Percentiles rank a stretch among this genome's conserved stretches.
Evolutionary conservation across 2,113 vertebrate species (phyloP).

Genomic region (Psittacara wagleri): DNA sequence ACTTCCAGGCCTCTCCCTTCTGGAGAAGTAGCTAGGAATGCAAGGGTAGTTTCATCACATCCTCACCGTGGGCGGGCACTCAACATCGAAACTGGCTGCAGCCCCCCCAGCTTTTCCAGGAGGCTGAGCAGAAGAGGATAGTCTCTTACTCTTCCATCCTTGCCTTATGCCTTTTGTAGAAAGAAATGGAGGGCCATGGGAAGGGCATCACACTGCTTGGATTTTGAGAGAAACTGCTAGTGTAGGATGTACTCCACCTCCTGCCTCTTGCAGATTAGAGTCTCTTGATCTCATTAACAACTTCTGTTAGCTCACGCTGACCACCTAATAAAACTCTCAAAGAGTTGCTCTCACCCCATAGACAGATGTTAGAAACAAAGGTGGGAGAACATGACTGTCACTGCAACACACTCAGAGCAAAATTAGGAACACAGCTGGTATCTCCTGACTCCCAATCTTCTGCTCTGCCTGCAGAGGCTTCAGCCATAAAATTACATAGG

Average conservation of each 20-base stretch:
- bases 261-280: neutral
- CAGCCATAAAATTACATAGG: neutral
- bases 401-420: neutral
- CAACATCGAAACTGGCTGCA: neutral
- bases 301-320: neutral
- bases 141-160: neutral
- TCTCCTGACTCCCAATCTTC: neutral
- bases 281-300: neutral
- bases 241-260: neutral
- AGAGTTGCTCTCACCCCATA: neutral
- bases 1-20: neutral
- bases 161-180: neutral
- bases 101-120: neutral
- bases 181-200: rapidly evolving
- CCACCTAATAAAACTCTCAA: neutral
- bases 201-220: neutral
- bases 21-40: neutral
- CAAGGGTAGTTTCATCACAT: neutral
- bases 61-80: rapidly evolving
- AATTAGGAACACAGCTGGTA: neutral
- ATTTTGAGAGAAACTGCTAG: neutral
- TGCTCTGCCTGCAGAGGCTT: neutral
- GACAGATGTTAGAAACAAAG: neutral
- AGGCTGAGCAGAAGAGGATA: neutral
- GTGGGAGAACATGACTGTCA: neutral